A percentile compares a stretch with the other conserved stretches of the same genome.
Conservation (phyloP, 2,888 invertebrate species). For the Polyommatus icarus region DNA sequence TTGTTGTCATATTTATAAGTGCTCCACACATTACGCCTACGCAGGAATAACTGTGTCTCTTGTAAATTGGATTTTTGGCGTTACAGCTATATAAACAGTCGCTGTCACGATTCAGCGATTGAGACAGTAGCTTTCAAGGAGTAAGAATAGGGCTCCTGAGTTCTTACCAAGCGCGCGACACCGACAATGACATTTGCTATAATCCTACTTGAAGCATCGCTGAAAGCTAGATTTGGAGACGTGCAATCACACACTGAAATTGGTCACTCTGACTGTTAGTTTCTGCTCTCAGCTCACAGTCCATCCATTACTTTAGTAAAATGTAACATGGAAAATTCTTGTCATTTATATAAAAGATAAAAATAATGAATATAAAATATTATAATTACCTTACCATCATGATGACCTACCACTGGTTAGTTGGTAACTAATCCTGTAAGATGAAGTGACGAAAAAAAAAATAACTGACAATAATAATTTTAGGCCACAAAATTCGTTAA, state of each 20-base stretch:
- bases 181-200: constrained; percentile 14
- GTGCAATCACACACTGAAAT: background rate
- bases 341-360: background rate
- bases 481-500: no score
- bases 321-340: background rate
- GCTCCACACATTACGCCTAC: no score
- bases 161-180: background rate
- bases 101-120: no score
- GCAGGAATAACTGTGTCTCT: no score
- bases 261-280: background rate
- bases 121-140: background rate
- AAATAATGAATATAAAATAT: background rate
- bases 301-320: background rate
- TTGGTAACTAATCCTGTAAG: no score
- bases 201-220: constrained; percentile 18
- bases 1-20: no score
- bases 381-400: background rate
- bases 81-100: no score
- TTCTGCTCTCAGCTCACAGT: background rate
- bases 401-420: background rate
- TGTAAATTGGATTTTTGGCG: no score
- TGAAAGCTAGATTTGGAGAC: constrained; percentile 11
- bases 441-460: no score
- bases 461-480: no score
- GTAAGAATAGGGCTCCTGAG: background rate